These are phyloP conservation scores for Atta colombica DNA, from an alignment of 1,140 invertebrate species.

Conservation along the genomic window DNA sequence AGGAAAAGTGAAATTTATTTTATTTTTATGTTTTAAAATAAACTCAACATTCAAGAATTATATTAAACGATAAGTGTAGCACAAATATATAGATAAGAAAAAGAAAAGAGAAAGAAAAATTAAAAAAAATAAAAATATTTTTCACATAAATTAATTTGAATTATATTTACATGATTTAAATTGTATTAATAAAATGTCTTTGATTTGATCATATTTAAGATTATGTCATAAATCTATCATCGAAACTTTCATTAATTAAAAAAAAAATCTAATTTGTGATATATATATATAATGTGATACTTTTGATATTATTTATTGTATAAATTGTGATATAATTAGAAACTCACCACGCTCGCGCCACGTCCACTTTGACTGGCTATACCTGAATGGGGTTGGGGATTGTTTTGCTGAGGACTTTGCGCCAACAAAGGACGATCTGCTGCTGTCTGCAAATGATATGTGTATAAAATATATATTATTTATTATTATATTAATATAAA, in stretches of 20 bases:
- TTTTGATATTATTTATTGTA: slow-evolving; percentile 5
- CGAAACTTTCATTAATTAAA: not conserved
- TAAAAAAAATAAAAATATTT: slow-evolving; percentile 10
- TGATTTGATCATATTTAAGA: not conserved
- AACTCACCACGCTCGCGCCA: slow-evolving; percentile 94
- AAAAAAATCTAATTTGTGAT: slow-evolving; percentile 14
- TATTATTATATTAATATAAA: not conserved
- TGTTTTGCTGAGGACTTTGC: slow-evolving; percentile 87
- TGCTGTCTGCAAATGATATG: slow-evolving; percentile 86
- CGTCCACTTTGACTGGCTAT: slow-evolving; percentile 94
- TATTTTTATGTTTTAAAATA: slow-evolving; percentile 14
- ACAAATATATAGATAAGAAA: slow-evolving; percentile 32
- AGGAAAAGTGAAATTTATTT: slow-evolving; percentile 33
- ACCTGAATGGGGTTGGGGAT: slow-evolving; percentile 88
- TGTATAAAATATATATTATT: slow-evolving; percentile 19
- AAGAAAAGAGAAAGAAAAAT: too few species aligned
- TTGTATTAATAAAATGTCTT: slow-evolving; percentile 4
- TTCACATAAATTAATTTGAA: slow-evolving; percentile 23
- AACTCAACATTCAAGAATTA: slow-evolving; percentile 23
- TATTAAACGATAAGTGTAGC: slow-evolving; percentile 20
- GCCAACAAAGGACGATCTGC: slow-evolving; percentile 89
- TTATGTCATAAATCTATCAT: not conserved
- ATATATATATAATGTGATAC: not conserved
- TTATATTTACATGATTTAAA: slow-evolving; percentile 45
- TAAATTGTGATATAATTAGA: slow-evolving; percentile 51